Percentiles rank a stretch among this genome's conserved stretches.
phyloP scores from a whole-genome alignment of 2,797 vertebrate species.

The Acestrorhynchus altus region DNA sequence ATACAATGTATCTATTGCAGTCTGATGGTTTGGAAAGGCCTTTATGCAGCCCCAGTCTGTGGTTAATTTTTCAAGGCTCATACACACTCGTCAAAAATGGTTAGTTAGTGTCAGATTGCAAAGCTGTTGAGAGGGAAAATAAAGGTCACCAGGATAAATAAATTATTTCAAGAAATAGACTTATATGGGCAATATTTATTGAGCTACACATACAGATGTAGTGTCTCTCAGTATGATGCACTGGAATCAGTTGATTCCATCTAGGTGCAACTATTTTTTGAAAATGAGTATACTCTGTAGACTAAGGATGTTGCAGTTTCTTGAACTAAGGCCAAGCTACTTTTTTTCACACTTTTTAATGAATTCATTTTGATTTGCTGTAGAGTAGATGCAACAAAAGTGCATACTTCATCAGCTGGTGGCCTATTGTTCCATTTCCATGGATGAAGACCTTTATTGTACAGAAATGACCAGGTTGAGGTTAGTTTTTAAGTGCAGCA shows the following conservation, averaged over 20 bases:
- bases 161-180: too few species aligned
- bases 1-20: background rate
- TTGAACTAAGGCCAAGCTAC: background rate
- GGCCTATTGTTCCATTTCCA: background rate
- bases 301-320: background rate
- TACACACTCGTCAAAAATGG: too few species aligned
- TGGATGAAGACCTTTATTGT: background rate
- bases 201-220: too few species aligned
- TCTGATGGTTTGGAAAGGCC: background rate
- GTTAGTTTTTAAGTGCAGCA: constrained; percentile 3
- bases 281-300: background rate
- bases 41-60: background rate
- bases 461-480: background rate
- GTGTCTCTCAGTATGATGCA: too few species aligned
- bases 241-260: too few species aligned
- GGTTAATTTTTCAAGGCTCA: background rate
- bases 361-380: background rate
- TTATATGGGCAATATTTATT: too few species aligned
- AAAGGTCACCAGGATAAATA: too few species aligned
- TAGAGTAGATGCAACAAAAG: background rate
- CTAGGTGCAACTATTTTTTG: too few species aligned
- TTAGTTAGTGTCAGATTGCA: too few species aligned
- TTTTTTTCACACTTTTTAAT: background rate
- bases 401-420: background rate
- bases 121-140: too few species aligned